Base-by-base conservation (phyloP, 2,797 vertebrate genomes). In the Phylloscopus collybita region DNA sequence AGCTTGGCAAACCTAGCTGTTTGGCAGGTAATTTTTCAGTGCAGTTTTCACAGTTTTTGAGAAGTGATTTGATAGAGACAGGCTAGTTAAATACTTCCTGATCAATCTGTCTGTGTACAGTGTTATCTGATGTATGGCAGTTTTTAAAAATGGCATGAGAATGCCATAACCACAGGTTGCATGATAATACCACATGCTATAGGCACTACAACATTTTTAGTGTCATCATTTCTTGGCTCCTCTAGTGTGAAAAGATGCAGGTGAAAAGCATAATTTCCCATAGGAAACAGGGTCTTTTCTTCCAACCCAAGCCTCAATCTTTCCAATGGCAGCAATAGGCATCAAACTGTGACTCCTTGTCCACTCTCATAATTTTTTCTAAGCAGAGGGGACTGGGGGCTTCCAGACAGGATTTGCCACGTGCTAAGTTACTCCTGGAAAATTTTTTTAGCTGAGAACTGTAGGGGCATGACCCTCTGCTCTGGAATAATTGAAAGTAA, bases 321-420 rank as follows among this genome's bases (percentile, higher is more conserved):
- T 91, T 84, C 26, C 16, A 44, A 23, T 0, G 1, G 29, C 32
- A 72, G 21, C 14, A 82, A n/a, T 3, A 42, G 16, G 4, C 3
- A 0, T n/a, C 42, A 61, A 50, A 72, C 12, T 60, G 23, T 0
- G 2, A 38, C 18, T 81, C 11, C n/a, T 80, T 5, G 0, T 51
- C 38, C 13, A 29, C 16, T 74, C 49, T 60, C 26, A 71, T 2
- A 64, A 72, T 54, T 5, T 21, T 34, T 36, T 40, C 21, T 44
- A 66, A 92, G 22, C 17, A 49, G 27, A 64, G 16, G 7, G 5
- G 10, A 27, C 29, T 38, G 10, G 9, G 64, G 25, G 5, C 19
- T 78, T 80, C n/a, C 57, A 67, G 29, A 45, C 11, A 83, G 53
- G 16, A 40, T 83, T 73, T 11, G 0, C 14, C 74, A 15, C 30